A percentile compares a stretch with the other conserved stretches of the same genome.
phyloP scores from a whole-genome alignment of 2,888 invertebrate species.

The Diarsia mendica region DNA sequence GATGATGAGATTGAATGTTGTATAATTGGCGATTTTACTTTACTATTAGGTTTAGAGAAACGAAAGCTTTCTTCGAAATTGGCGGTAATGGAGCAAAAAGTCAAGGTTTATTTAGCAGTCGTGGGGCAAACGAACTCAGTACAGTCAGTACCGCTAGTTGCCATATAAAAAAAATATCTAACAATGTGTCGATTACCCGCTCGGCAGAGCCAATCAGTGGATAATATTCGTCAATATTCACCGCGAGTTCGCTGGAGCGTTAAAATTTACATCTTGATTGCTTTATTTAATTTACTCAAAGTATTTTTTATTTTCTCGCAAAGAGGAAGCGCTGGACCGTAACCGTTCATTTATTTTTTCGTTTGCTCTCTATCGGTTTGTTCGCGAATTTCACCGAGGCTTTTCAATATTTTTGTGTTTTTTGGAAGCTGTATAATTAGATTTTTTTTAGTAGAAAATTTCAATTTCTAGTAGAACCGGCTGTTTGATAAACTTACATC shows the following conservation, averaged over 20 bases:
- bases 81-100: slow-evolving; percentile 70
- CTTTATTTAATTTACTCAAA: slow-evolving; percentile 85
- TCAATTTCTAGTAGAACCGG: slow-evolving; percentile 28
- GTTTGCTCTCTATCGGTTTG: slow-evolving; percentile 49
- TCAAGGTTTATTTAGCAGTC: slow-evolving; percentile 73
- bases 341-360: slow-evolving; percentile 73
- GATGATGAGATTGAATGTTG: slow-evolving; percentile 9
- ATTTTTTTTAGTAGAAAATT: slow-evolving; percentile 37
- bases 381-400: slow-evolving; percentile 65
- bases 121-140: slow-evolving; percentile 82
- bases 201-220: slow-evolving; percentile 76
- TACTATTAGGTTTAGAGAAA: slow-evolving; percentile 28
- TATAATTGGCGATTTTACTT: slow-evolving; percentile 8
- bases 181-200: slow-evolving; percentile 82
- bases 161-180: slow-evolving; percentile 76
- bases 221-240: slow-evolving; percentile 78
- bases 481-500: slow-evolving; percentile 3
- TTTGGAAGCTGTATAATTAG: slow-evolving; percentile 56
- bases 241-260: slow-evolving; percentile 74
- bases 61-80: slow-evolving; percentile 71
- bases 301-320: slow-evolving; percentile 70
- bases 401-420: slow-evolving; percentile 57
- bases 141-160: slow-evolving; percentile 82
- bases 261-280: slow-evolving; percentile 81
- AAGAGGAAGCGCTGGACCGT: slow-evolving; percentile 71